phyloP scores from a whole-genome alignment of 1,140 invertebrate genomes.

The Gryon sp. region DNA sequence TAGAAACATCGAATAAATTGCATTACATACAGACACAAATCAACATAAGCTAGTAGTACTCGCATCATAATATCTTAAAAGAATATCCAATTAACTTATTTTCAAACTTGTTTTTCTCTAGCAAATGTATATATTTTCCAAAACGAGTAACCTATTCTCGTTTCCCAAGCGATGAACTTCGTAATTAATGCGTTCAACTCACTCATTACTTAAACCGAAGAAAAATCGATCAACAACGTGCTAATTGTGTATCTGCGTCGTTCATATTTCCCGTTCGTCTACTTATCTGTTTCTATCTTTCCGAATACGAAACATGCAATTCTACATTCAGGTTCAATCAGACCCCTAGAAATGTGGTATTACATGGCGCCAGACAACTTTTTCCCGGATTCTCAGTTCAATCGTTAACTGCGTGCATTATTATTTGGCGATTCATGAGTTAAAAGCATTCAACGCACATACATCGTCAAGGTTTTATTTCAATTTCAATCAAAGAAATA shows the following conservation, averaged over 20 bases:
- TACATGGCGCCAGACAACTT: not conserved
- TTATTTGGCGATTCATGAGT: too few species aligned
- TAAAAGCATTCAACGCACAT: too few species aligned
- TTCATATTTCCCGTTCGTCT: slow-evolving; percentile 11
- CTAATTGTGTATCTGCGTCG: slow-evolving; percentile 28
- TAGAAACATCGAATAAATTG: slow-evolving; percentile 41
- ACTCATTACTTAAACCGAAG: slow-evolving; percentile 24
- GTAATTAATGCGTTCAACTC: slow-evolving; percentile 34
- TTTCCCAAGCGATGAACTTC: slow-evolving; percentile 18
- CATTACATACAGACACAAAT: slow-evolving; percentile 27
- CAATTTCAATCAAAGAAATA: too few species aligned
- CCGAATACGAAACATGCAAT: slow-evolving; percentile 3
- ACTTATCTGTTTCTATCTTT: slow-evolving; percentile 34
- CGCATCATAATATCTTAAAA: slow-evolving; percentile 25
- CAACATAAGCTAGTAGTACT: slow-evolving; percentile 11
- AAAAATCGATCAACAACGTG: slow-evolving; percentile 38
- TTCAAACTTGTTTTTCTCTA: slow-evolving; percentile 21
- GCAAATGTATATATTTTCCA: too few species aligned
- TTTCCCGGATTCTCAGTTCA: too few species aligned
- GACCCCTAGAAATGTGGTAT: not conserved
- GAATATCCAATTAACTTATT: slow-evolving; percentile 37
- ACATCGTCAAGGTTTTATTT: too few species aligned
- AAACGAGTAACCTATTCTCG: slow-evolving; percentile 19
- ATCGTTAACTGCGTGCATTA: too few species aligned
- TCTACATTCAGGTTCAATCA: slow-evolving; percentile 23